Evolutionary conservation across 2,888 invertebrate genomes (phyloP).

Genomic region (Nomada lathburiana): DNA sequence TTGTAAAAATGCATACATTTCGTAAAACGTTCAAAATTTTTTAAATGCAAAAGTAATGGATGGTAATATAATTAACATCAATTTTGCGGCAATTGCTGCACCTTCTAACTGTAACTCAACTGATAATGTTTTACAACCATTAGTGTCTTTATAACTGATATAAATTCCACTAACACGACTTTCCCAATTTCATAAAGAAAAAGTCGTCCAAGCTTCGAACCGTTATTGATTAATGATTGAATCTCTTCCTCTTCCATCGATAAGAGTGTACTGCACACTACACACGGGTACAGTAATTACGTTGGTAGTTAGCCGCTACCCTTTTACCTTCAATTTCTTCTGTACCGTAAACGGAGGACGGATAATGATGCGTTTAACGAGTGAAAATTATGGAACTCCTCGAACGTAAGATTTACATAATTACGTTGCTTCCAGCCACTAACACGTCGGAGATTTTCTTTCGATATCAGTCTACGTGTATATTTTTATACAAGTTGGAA

Average conservation of each 20-base stretch:
- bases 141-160: no score
- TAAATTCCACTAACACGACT: no score
- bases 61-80: no score
- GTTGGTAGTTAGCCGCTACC: neutral
- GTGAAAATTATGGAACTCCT: conserved; percentile 39
- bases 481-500: neutral
- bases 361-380: conserved; percentile 47
- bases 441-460: neutral
- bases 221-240: neutral
- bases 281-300: conserved; percentile 29
- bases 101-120: no score
- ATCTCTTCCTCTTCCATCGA: neutral
- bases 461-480: neutral
- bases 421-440: conserved; percentile 27
- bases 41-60: no score
- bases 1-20: no score
- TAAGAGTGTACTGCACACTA: conserved; percentile 20
- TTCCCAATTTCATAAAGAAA: neutral
- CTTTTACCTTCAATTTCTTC: conserved; percentile 38
- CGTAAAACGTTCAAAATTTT: no score
- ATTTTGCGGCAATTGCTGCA: no score
- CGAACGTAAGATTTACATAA: conserved; percentile 52
- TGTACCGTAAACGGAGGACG: conserved; percentile 45
- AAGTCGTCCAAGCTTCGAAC: no score
- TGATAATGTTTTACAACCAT: no score